Conservation (phyloP, 2,888 invertebrate species). For the Trisateles emortualis region DNA sequence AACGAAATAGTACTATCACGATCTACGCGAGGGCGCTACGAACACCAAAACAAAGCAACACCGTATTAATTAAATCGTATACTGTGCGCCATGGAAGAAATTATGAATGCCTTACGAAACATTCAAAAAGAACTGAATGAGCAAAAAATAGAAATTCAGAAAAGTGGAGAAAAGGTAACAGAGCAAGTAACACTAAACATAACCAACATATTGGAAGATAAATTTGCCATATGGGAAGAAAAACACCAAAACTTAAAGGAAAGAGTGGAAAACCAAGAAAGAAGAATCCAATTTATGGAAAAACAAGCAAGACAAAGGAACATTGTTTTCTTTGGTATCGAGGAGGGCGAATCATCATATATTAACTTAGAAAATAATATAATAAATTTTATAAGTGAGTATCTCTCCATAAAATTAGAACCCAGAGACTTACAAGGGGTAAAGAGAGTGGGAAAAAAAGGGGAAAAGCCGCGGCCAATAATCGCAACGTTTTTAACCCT, state of each 20-base stretch:
- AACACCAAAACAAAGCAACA: too few species aligned
- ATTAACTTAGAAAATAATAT: slow-evolving; percentile 2
- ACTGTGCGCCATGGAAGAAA: slow-evolving; percentile 22
- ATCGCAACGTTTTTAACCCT: slow-evolving; percentile 8
- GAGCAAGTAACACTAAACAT: slow-evolving; percentile 32
- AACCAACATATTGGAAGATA: slow-evolving; percentile 28
- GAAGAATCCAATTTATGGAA: slow-evolving; percentile 27
- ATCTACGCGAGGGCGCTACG: too few species aligned
- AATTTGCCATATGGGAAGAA: slow-evolving; percentile 18
- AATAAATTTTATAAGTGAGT: slow-evolving; percentile 3
- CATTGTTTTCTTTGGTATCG: slow-evolving; percentile 28
- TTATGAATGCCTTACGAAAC: slow-evolving; percentile 9
- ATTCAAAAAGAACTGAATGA: slow-evolving; percentile 27
- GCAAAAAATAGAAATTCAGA: slow-evolving; percentile 22
- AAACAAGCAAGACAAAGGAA: slow-evolving; percentile 31
- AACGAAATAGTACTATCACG: too few species aligned
- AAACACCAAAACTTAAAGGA: slow-evolving; percentile 23
- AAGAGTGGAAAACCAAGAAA: slow-evolving; percentile 32
- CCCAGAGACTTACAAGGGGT: slow-evolving; percentile 2
- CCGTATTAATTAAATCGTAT: too few species aligned
- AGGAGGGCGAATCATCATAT: slow-evolving; percentile 14
- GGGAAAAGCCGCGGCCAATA: slow-evolving; percentile 2
- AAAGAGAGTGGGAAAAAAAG: slow-evolving; percentile 10
- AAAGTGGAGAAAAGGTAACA: slow-evolving; percentile 27
- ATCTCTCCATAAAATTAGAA: not conserved